A percentile compares a stretch with the other conserved stretches of the same genome.
These are phyloP conservation scores for Agrochola lychnidis DNA, from an alignment of 2,888 invertebrate species.

Conservation along the genomic window DNA sequence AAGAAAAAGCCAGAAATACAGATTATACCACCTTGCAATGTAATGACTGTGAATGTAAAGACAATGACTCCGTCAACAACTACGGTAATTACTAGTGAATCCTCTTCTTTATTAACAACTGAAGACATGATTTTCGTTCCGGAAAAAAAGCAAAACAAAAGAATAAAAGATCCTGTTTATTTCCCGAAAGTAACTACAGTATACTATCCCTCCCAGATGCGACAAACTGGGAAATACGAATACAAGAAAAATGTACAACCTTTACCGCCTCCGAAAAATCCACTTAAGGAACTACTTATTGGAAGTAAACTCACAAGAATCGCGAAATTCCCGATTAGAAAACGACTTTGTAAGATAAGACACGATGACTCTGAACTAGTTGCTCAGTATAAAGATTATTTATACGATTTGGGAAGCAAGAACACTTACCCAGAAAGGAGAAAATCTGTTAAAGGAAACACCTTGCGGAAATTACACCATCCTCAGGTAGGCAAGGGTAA, in stretches of 20 bases:
- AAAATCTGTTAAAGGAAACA: background rate
- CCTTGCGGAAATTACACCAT: background rate
- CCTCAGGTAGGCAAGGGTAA: fast-evolving
- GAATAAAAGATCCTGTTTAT: background rate
- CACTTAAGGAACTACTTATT: conserved; percentile 18
- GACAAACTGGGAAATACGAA: background rate
- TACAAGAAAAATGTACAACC: background rate
- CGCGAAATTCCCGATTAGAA: conserved; percentile 38
- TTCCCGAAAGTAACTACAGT: background rate
- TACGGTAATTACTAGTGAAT: background rate
- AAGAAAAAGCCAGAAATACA: background rate
- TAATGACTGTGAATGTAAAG: conserved; percentile 46
- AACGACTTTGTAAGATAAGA: background rate
- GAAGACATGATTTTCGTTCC: conserved; percentile 15
- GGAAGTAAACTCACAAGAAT: conserved; percentile 47
- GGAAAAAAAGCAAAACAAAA: conserved; percentile 18
- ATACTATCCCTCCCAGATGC: background rate
- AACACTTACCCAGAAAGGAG: background rate
- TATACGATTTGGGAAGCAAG: background rate
- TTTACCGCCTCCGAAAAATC: background rate
- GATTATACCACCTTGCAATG: conserved; percentile 19
- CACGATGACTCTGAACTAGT: background rate
- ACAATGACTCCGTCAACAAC: background rate
- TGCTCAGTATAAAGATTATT: background rate
- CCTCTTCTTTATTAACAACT: background rate